These are phyloP conservation scores for Hermaeophaga mercurialis DNA, from an alignment of 2,888 invertebrate genomes.

Conservation along the genomic window DNA sequence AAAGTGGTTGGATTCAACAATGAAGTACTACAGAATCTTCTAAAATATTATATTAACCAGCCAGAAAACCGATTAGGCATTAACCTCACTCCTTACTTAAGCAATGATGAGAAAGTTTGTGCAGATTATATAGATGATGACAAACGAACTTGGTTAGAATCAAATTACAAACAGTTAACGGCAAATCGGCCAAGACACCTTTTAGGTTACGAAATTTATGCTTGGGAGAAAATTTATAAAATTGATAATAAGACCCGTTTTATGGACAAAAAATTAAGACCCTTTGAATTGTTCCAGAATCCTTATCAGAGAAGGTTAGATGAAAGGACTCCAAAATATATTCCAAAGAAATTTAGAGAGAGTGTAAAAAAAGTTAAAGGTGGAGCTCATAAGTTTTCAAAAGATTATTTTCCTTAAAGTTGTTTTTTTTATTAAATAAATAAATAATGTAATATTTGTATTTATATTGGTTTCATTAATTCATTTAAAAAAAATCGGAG, in stretches of 20 bases:
- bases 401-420: conserved; percentile 69
- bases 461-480: background rate
- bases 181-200: conserved; percentile 70
- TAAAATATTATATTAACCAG: conserved; percentile 75
- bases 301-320: conserved; percentile 69
- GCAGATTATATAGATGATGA: conserved; percentile 74
- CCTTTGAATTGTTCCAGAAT: conserved; percentile 71
- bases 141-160: conserved; percentile 72
- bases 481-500: no score
- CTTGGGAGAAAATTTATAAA: conserved; percentile 86
- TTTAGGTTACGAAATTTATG: conserved; percentile 70
- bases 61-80: conserved; percentile 66
- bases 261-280: conserved; percentile 70
- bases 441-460: no score
- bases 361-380: conserved; percentile 65
- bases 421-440: conserved; percentile 3
- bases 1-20: conserved; percentile 81
- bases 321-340: conserved; percentile 70
- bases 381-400: conserved; percentile 60
- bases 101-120: conserved; percentile 62
- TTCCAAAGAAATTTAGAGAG: conserved; percentile 70
- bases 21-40: conserved; percentile 71
- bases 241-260: conserved; percentile 71
- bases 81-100: conserved; percentile 77
- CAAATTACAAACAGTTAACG: conserved; percentile 69